Evolutionary conservation across 92 coral and sea anemone genomes (phyloP), one percentile per base, ranked within the genome.

Genomic region (Parazoanthus darwini): DNA sequence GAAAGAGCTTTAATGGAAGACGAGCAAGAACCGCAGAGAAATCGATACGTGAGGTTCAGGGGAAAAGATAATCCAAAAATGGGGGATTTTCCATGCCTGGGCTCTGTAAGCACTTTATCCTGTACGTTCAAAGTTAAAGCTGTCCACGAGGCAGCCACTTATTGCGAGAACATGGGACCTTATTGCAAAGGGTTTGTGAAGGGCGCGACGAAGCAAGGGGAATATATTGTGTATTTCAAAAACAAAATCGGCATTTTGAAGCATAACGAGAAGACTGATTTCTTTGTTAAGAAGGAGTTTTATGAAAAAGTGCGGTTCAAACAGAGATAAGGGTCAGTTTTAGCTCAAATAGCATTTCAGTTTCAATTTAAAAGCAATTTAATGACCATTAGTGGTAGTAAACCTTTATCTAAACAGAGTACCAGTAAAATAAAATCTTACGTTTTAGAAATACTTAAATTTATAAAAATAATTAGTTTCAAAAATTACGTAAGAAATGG

Each of bases 101-200:
- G 87, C 0, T 84, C 87, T 42, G 14, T 84, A 0, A 84, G 87
- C 11, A 84, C 87, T 0, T 10, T 38, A 38, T 84, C 87, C 0
- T 84, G 87, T 23, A 71, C 74, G 1, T 84, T 84, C 50, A 71
- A 44, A 46, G 75, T 84, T 7, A 43, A 8, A 1, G 29, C 87
- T 6, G 67, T 84, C 11, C 78, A 46, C 39, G 79, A 84, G 25
- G 87, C 87, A 20, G 79, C 67, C 8, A 5, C 33, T 4, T 70
- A 84, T 33, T 84, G 87, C 37, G 67, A 84, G 25, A 84, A 48
- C 43, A 71, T 84, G 79, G 87, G 87, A 3, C 87, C 87, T 15
- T 84, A 71, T 46, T 84, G 87, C 58, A 84, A 84, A 36, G 87
- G 87, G 4, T 84, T 84, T 48, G 87, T 84, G 13, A 71, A 36